A percentile compares a stretch with the other conserved stretches of the same genome.
Evolutionary conservation across 2,888 invertebrate species (phyloP).

Genomic region (Nomada goodeniana): DNA sequence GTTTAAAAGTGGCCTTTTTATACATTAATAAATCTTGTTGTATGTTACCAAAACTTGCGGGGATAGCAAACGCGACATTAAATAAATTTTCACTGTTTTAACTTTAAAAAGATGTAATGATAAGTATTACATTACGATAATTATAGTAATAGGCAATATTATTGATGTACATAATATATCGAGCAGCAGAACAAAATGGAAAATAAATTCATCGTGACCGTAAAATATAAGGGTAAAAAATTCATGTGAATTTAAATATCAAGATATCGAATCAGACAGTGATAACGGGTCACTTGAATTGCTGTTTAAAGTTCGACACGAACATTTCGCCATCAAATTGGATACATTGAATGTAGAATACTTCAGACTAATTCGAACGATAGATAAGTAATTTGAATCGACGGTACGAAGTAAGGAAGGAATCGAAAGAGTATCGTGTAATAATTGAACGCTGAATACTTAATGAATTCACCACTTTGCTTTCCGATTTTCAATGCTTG

Average conservation of each 20-base stretch:
- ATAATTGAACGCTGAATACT: neutral
- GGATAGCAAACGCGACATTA: neutral
- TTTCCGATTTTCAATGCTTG: neutral
- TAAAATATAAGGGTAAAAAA: neutral
- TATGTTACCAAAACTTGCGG: neutral
- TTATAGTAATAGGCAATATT: neutral
- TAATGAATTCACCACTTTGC: neutral
- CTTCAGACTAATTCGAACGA: neutral
- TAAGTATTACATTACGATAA: neutral
- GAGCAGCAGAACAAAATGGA: no score
- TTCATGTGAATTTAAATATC: neutral
- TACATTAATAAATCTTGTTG: neutral
- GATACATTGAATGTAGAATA: neutral
- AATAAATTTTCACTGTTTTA: neutral
- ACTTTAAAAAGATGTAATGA: neutral
- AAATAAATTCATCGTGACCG: neutral
- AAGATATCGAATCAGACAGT: constrained; percentile 6
- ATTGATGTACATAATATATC: neutral
- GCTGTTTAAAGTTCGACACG: constrained; percentile 5
- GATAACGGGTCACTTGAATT: constrained; percentile 22
- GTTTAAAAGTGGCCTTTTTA: neutral
- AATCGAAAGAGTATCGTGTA: no score
- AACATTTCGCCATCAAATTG: constrained; percentile 2
- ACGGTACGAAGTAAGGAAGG: neutral
- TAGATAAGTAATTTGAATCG: constrained; percentile 2